These are phyloP conservation scores for Pseudomyrmex gracilis DNA, from an alignment of 1,140 invertebrate species.

Conservation along the genomic window DNA sequence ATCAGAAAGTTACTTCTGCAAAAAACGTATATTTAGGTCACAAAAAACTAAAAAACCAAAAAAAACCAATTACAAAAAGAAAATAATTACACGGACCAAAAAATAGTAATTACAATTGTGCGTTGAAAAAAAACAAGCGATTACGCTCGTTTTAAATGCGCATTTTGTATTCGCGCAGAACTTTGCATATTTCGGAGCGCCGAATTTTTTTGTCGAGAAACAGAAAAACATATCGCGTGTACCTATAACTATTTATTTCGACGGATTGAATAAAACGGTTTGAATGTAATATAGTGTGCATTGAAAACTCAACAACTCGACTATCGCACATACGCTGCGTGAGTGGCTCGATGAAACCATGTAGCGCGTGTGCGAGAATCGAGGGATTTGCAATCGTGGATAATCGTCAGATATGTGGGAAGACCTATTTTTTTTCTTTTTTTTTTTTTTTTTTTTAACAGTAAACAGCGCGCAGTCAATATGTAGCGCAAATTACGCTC, in stretches of 20 bases:
- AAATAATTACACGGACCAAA: no score
- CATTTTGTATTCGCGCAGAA: neutral
- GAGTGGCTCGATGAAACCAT: constrained; percentile 42
- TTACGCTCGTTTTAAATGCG: neutral
- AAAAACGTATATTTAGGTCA: neutral
- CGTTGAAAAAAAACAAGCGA: no score
- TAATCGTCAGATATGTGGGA: constrained; percentile 38
- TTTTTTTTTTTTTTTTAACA: constrained; percentile 8
- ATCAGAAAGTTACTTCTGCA: neutral
- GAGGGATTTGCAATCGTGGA: constrained; percentile 12
- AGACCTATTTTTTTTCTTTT: constrained; percentile 36
- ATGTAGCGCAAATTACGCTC: no score
- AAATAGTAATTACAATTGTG: no score
- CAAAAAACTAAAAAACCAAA: no score
- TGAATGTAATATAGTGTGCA: neutral
- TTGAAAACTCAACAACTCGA: constrained; percentile 18
- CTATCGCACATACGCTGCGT: neutral
- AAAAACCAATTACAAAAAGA: no score
- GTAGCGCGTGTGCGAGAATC: constrained; percentile 3
- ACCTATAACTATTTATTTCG: neutral
- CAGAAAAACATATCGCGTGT: no score
- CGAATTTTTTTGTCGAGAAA: neutral
- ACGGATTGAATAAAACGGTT: constrained; percentile 15
- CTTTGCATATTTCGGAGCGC: neutral
- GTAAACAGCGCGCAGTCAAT: neutral